Evolutionary conservation across 2,888 invertebrate species (phyloP), one percentile per base, ranked within the genome.

Genomic region (Halocaridina rubra): DNA sequence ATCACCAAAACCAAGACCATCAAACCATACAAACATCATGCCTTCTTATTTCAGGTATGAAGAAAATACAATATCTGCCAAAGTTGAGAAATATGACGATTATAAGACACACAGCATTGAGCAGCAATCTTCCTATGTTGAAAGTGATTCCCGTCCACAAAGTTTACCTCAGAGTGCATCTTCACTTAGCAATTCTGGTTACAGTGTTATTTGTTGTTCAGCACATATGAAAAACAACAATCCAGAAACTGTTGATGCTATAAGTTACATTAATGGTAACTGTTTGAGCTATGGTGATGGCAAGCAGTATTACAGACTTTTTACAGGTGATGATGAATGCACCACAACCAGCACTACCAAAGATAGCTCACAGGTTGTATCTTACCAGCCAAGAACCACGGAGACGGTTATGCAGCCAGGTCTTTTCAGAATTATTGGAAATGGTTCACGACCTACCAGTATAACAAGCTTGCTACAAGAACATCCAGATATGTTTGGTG

Each of bases 301-400:
- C 29, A 81, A 76, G 81, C 76, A 81, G 39, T 81, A 81, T 39
- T 81, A 81, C 22, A 67, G 81, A 24, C 76, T 81, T 4, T 81
- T 71, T 24, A 81, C 81, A 16, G 72, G 76, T 1, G 81, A 81
- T 13, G 81, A 81, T 2, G 81, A 81, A 7, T 32, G 57, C 1
- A 61, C 33, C 64, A 29, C 64, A 13, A 57, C 61, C 19, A 19
- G 8, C 22, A 77, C 33, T 59, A 61, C 61, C 8, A 13, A n/a
- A n/a, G n/a, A 27, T 32, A 71, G 57, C 24, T 24, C 19, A 3
- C 77, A 3, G 61, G 64, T 3, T 57, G 59, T 32, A 16, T 22
- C 22, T 8, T 19, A 59, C 19, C 80, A 30, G 61, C n/a, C 69
- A 16, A n/a, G 27, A 2, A 30, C 59, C 61, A 32, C 74, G 33